These are phyloP conservation scores for Protobothrops mucrosquamatus DNA, from an alignment of 2,113 vertebrate genomes.

Conservation along the genomic window DNA sequence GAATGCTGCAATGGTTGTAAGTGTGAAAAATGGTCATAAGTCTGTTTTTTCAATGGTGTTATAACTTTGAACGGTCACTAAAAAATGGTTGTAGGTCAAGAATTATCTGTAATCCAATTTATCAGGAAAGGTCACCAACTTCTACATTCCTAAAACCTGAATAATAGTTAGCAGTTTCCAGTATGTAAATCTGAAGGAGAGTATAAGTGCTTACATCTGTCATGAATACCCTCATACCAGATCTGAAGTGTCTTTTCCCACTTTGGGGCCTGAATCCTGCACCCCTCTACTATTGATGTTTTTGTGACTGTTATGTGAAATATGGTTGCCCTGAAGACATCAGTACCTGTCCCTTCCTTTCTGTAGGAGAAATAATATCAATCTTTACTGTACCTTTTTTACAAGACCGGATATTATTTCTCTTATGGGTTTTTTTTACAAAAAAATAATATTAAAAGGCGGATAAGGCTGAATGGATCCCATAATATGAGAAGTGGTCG, in stretches of 20 bases:
- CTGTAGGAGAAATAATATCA: not conserved
- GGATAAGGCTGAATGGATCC: not conserved
- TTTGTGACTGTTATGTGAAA: not conserved
- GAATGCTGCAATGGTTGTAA: not conserved
- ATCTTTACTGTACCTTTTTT: not conserved
- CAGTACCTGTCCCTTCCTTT: not conserved
- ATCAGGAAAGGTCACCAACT: not conserved
- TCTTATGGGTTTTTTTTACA: not conserved
- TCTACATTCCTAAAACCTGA: not conserved
- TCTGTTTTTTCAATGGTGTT: not conserved
- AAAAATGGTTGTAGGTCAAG: not conserved
- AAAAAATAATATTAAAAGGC: not conserved
- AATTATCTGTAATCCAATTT: not conserved
- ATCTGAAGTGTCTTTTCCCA: not conserved
- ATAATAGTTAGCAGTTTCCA: not conserved
- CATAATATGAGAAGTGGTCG: not conserved
- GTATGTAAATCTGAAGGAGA: not conserved
- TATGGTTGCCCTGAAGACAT: not conserved
- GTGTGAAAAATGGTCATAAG: not conserved
- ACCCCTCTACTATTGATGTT: not conserved
- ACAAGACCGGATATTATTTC: not conserved
- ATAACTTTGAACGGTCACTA: not conserved
- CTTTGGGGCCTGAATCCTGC: not conserved
- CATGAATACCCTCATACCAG: not conserved
- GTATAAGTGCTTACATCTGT: not conserved